Base-by-base conservation (phyloP, 2,113 vertebrate species). In the Cephalopholis sonnerati region DNA sequence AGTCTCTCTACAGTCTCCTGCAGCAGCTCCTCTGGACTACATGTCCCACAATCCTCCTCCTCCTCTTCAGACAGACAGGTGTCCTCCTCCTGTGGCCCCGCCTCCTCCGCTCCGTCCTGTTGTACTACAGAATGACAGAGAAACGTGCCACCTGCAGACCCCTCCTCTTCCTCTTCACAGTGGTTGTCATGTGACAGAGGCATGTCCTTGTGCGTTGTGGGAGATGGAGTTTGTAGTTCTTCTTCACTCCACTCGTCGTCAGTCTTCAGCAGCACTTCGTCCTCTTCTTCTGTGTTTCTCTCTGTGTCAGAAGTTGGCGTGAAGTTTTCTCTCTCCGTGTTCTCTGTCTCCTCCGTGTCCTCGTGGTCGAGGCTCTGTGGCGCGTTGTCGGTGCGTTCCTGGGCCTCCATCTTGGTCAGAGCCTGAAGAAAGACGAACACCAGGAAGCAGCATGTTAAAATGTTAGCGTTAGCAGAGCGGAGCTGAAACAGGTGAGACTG, bases 1-100 rank as follows among this genome's bases (percentile, higher is more conserved):
- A 98, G 90, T 87, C 91, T 92, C 58, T 92, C 92, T 54, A 96
- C 76, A 0, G 96, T 74, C 46, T 95, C 90, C 77, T 92, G 91
- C 13, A 97, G 83, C 50, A 93, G 27, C 32, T 85, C 75, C 67
- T 90, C 91, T 68, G 58, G 73, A 81, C 79, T 74, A 77, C 77
- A 83, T 1, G 9, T 82, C 83, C 77, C 82, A 77, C n/a, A 72
- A 75, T 84, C 65, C 63, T 44, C 41, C 2, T 12, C 41, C 10
- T 65, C 29, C 3, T 80, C 69, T 70, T 69, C 77, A 57, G 44
- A 62, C 50, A 64, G 27, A 58, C 39, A 54, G 32, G 24, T 7
- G 3, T 15, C 36, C 1, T 66, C 22, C 41, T 3, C 29, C 24
- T 63, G 24, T 61, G 44, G 32, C 48, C 9, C 75, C 5, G 0